Conservation (phyloP, 1,140 invertebrate species). For the Pseudomyrmex concolor region DNA sequence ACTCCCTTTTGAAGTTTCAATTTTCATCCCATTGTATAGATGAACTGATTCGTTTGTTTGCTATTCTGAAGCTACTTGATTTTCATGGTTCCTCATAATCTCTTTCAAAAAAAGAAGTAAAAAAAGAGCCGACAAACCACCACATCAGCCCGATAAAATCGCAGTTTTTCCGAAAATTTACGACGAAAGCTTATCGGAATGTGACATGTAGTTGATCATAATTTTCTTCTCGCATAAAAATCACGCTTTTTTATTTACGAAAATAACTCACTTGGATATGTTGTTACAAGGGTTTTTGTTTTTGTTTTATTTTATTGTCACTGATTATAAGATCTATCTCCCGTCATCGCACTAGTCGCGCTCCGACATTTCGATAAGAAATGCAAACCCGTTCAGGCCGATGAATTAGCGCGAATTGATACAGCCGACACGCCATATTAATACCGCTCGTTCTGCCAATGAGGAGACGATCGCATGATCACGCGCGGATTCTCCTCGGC, state of each 20-base stretch:
- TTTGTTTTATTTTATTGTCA: conserved; percentile 46
- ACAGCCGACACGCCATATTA: conserved; percentile 32
- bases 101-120: not conserved
- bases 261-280: conserved; percentile 13
- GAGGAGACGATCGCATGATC: conserved; percentile 26
- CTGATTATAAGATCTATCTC: conserved; percentile 10
- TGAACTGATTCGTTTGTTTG: conserved; percentile 10
- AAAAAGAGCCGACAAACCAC: conserved; percentile 24
- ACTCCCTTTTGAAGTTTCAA: conserved; percentile 74
- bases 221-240: not conserved
- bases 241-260: not conserved
- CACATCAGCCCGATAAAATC: conserved; percentile 38
- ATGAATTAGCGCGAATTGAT: conserved; percentile 36
- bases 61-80: conserved; percentile 10
- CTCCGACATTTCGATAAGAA: conserved; percentile 33
- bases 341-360: not conserved
- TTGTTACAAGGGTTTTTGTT: conserved; percentile 7
- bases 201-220: not conserved
- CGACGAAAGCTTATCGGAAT: not conserved
- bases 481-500: conserved; percentile 15
- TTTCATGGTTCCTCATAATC: not conserved
- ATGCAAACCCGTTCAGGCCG: conserved; percentile 25
- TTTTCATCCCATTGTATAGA: conserved; percentile 67
- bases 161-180: not conserved
- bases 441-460: conserved; percentile 30